phyloP scores from a whole-genome alignment of 2,113 vertebrate genomes.

The Albula glossodonta region DNA sequence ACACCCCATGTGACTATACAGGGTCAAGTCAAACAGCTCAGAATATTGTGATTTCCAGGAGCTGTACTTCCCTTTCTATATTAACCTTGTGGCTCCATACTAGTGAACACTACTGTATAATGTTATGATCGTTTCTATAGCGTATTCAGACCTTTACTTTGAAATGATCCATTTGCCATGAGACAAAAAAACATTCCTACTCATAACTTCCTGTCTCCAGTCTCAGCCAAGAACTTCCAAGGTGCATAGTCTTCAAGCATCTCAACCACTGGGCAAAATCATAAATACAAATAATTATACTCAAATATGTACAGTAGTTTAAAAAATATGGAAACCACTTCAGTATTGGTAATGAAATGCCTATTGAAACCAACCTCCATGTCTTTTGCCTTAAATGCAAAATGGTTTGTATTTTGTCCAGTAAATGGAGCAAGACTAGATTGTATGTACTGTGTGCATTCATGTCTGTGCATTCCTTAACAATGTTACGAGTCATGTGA shows the following conservation, averaged over 20 bases:
- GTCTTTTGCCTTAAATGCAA: conserved; percentile 87
- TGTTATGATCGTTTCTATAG: background rate
- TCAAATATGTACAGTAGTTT: conserved; percentile 32
- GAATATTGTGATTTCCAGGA: background rate
- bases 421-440: conserved; percentile 67
- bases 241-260: conserved; percentile 32
- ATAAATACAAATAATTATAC: conserved; percentile 24
- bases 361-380: conserved; percentile 76
- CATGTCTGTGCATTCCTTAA: conserved; percentile 58
- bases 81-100: background rate
- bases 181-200: background rate
- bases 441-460: conserved; percentile 68
- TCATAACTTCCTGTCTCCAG: conserved; percentile 11
- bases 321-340: conserved; percentile 15
- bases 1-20: background rate
- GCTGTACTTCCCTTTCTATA: background rate
- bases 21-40: background rate
- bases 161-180: no score
- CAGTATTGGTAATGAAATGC: conserved; percentile 76
- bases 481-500: conserved; percentile 52
- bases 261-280: conserved; percentile 21
- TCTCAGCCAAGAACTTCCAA: conserved; percentile 44
- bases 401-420: conserved; percentile 77
- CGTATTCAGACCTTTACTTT: background rate
- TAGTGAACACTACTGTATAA: background rate